phyloP scores from a whole-genome alignment of 2,888 invertebrate genomes.

The Malthinus flaveolus region DNA sequence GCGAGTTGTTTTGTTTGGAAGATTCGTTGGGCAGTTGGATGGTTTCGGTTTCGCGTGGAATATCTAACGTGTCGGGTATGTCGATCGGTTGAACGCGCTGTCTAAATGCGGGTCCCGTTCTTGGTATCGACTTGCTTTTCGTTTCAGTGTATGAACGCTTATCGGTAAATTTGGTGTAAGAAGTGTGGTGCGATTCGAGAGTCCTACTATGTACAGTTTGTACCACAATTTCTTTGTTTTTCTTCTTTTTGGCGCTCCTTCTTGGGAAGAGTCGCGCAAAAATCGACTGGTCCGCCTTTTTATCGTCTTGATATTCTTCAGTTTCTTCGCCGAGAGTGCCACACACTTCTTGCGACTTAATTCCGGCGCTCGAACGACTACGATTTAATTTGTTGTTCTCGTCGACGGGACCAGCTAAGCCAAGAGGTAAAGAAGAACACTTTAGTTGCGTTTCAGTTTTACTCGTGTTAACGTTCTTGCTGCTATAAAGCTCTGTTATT shows the following conservation, averaged over 20 bases:
- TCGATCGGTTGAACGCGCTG: constrained; percentile 63
- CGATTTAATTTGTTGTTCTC: constrained; percentile 60
- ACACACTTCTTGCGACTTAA: constrained; percentile 48
- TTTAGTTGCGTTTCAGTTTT: constrained; percentile 60
- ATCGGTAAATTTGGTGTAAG: not conserved
- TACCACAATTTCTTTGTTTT: constrained; percentile 46
- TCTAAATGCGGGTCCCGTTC: constrained; percentile 58
- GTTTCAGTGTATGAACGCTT: not conserved
- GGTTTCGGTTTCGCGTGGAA: constrained; percentile 30
- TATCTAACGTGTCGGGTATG: constrained; percentile 53
- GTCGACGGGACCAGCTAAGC: constrained; percentile 58
- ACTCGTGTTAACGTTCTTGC: constrained; percentile 39
- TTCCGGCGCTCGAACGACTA: constrained; percentile 53
- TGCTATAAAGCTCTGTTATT: constrained; percentile 50
- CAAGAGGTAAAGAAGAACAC: constrained; percentile 68
- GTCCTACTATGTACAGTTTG: constrained; percentile 5
- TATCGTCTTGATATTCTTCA: constrained; percentile 46
- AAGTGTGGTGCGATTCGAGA: not conserved
- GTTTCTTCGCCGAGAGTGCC: constrained; percentile 45
- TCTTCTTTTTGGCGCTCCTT: constrained; percentile 72
- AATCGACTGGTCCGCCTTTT: constrained; percentile 63
- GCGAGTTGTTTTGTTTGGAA: constrained; percentile 41
- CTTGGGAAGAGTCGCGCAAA: constrained; percentile 70
- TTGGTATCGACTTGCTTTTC: constrained; percentile 23
- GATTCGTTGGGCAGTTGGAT: constrained; percentile 32